A percentile compares a stretch with the other conserved stretches of the same genome.
Evolutionary conservation across 2,888 invertebrate genomes (phyloP).

Genomic region (Nomada goodeniana): DNA sequence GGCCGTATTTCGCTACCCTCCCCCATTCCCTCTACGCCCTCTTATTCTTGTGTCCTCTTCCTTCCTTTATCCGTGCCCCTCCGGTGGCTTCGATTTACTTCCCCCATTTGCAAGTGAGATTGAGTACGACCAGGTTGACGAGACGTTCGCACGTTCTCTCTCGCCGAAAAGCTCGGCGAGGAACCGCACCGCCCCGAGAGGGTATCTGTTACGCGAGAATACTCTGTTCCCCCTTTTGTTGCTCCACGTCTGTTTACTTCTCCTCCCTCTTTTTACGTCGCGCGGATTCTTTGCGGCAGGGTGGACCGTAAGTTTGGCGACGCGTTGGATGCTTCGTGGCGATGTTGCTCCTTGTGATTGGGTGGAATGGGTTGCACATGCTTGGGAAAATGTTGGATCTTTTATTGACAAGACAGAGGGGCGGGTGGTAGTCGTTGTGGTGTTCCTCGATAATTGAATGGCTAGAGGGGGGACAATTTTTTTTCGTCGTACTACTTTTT

Average conservation of each 20-base stretch:
- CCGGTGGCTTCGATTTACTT: neutral
- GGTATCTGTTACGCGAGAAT: neutral
- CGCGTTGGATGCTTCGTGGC: too few species aligned
- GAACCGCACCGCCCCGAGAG: conserved; percentile 17
- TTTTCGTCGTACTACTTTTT: too few species aligned
- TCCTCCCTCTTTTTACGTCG: neutral
- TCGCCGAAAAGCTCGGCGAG: conserved; percentile 52
- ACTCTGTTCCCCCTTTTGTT: neutral
- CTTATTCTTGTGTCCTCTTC: conserved; percentile 15
- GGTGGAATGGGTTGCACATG: too few species aligned
- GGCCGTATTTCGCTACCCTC: conserved; percentile 26
- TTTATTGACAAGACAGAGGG: too few species aligned
- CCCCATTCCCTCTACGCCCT: neutral
- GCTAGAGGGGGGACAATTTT: too few species aligned
- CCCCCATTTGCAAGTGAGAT: conserved; percentile 79
- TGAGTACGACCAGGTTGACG: conserved; percentile 75
- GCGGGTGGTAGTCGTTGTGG: too few species aligned
- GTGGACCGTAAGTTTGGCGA: too few species aligned
- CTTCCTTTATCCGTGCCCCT: conserved; percentile 8
- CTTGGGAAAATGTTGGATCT: too few species aligned
- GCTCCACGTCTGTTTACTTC: conserved; percentile 6
- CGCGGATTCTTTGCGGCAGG: too few species aligned
- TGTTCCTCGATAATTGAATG: too few species aligned
- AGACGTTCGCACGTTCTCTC: conserved; percentile 72
- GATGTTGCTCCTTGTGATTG: too few species aligned